Percentiles rank a stretch among this genome's conserved stretches.
phyloP scores from a whole-genome alignment of 2,888 invertebrate genomes.

The Drosophila phalerata region DNA sequence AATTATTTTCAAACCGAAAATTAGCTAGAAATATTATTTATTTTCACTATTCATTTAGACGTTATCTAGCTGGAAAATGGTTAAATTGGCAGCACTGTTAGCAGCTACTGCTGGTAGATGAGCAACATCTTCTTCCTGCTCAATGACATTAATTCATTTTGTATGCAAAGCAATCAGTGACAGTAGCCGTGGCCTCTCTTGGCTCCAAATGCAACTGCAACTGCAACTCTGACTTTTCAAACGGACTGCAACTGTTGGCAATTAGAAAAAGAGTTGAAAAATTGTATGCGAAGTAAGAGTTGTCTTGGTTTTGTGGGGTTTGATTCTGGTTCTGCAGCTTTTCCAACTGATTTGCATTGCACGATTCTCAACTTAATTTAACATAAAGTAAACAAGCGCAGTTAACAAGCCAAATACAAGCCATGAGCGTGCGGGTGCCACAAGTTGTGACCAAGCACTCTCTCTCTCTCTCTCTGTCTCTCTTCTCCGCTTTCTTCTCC shows the following conservation, averaged over 20 bases:
- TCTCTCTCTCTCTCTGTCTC: neutral
- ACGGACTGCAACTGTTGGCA: constrained; percentile 59
- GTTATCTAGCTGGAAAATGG: neutral
- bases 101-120: constrained; percentile 46
- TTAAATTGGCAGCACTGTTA: constrained; percentile 26
- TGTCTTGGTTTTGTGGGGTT: constrained; percentile 14
- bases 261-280: constrained; percentile 80
- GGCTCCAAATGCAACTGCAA: constrained; percentile 21
- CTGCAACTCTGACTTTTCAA: constrained; percentile 21
- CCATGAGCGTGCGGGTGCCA: constrained; percentile 78
- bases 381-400: constrained; percentile 83
- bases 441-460: constrained; percentile 36
- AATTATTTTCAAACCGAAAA: too few species aligned
- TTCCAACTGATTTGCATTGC: constrained; percentile 82
- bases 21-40: neutral
- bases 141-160: constrained; percentile 82
- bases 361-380: constrained; percentile 84
- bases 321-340: constrained; percentile 52
- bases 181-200: constrained; percentile 57
- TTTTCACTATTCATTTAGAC: neutral
- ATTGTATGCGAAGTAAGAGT: constrained; percentile 65
- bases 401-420: constrained; percentile 82
- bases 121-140: constrained; percentile 76
- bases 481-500: neutral
- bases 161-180: constrained; percentile 79